Conservation (phyloP, 2,113 vertebrate genomes). For the Entelurus aequoreus region DNA sequence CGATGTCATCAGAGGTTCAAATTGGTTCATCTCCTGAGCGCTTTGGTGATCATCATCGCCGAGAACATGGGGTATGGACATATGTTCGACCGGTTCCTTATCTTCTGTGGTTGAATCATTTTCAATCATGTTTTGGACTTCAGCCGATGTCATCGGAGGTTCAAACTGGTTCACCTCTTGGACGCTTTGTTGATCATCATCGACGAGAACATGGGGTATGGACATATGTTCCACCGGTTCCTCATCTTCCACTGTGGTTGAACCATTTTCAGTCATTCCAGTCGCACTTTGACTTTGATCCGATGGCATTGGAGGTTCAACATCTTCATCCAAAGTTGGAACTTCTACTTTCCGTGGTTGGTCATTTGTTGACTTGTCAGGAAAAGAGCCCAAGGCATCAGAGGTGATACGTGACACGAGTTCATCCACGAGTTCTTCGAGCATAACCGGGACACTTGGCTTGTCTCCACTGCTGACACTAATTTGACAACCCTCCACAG, state of each 20-base stretch:
- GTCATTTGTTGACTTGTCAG: neutral
- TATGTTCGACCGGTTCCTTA: neutral
- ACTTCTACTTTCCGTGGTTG: neutral
- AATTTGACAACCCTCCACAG: neutral
- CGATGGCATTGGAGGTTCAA: neutral
- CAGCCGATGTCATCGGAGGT: neutral
- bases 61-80: neutral
- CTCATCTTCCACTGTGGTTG: neutral
- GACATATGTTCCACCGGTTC: neutral
- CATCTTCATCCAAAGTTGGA: constrained; percentile 1
- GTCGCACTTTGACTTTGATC: neutral
- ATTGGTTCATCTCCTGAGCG: neutral
- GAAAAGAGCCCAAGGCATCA: neutral
- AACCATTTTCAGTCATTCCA: neutral
- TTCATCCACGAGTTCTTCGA: neutral
- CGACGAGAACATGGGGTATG: neutral
- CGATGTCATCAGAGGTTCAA: no score
- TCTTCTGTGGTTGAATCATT: no score
- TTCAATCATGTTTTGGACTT: no score
- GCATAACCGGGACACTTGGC: neutral
- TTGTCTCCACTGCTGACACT: neutral
- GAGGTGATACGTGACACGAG: neutral
- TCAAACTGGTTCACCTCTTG: neutral
- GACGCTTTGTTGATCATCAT: neutral
- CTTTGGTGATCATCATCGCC: neutral